Evolutionary conservation across 2,797 vertebrate species (phyloP).

Genomic region (Eutrigla gurnardus): DNA sequence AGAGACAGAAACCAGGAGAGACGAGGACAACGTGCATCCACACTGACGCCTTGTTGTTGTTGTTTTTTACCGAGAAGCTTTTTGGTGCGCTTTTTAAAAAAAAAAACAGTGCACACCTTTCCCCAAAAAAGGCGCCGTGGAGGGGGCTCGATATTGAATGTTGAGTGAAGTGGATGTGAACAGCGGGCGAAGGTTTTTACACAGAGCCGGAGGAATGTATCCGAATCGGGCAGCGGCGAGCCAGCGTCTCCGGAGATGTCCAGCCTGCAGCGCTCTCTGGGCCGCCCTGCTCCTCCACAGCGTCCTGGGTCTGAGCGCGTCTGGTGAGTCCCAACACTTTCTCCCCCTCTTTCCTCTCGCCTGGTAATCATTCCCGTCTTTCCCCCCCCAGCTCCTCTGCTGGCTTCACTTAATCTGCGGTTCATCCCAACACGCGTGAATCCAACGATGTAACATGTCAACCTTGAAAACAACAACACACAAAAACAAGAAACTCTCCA

Average conservation of each 20-base stretch:
- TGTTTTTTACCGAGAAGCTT: background rate
- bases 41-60: background rate
- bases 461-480: background rate
- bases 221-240: constrained; percentile 71
- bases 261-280: constrained; percentile 72
- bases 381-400: background rate
- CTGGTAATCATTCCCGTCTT: background rate
- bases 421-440: constrained; percentile 30
- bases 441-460: constrained; percentile 22
- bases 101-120: background rate
- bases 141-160: constrained; percentile 32
- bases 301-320: constrained; percentile 68
- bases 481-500: no score
- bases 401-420: constrained; percentile 6
- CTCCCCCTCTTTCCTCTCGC: no score
- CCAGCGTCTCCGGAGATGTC: constrained; percentile 77
- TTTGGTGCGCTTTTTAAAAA: constrained; percentile 21
- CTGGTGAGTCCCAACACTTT: constrained; percentile 75
- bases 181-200: constrained; percentile 48
- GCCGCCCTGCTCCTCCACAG: constrained; percentile 72
- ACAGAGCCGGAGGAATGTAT: constrained; percentile 83
- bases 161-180: constrained; percentile 80
- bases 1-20: constrained; percentile 43
- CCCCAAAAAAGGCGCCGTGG: background rate
- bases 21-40: constrained; percentile 43